Evolutionary conservation across 1,140 invertebrate genomes (phyloP).

Genomic region (Cecropterus lyciades): DNA sequence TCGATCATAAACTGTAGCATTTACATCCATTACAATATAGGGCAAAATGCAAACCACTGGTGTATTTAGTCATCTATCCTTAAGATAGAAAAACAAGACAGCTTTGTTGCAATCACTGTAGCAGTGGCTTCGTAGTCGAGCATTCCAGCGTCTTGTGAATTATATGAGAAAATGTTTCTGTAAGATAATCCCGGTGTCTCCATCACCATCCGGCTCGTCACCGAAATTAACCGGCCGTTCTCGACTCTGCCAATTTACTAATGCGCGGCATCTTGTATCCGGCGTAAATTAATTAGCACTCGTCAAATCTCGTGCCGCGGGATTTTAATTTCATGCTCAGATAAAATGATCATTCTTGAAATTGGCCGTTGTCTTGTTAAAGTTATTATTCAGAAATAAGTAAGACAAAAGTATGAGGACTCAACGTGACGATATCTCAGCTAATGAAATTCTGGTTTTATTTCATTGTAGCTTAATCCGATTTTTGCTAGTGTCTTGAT

Average conservation of each 20-base stretch:
- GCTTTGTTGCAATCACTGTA: background rate
- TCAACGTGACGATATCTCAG: too few species aligned
- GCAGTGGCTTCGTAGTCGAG: too few species aligned
- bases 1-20: too few species aligned
- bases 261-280: conserved; percentile 21
- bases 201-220: background rate
- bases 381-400: conserved; percentile 12
- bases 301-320: conserved; percentile 5
- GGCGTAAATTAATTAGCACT: conserved; percentile 19
- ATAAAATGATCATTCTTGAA: conserved; percentile 14
- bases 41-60: too few species aligned
- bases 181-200: background rate
- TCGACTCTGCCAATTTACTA: conserved; percentile 15
- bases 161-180: background rate
- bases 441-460: too few species aligned
- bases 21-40: too few species aligned
- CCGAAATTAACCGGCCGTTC: conserved; percentile 13
- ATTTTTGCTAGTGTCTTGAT: too few species aligned
- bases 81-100: too few species aligned
- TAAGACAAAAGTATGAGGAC: too few species aligned
- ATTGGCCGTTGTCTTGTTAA: conserved; percentile 16
- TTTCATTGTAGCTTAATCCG: too few species aligned
- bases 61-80: too few species aligned
- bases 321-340: conserved; percentile 29
- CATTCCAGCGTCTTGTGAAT: background rate